phyloP scores from a whole-genome alignment of 2,113 vertebrate genomes.

The Cathartes aura region DNA sequence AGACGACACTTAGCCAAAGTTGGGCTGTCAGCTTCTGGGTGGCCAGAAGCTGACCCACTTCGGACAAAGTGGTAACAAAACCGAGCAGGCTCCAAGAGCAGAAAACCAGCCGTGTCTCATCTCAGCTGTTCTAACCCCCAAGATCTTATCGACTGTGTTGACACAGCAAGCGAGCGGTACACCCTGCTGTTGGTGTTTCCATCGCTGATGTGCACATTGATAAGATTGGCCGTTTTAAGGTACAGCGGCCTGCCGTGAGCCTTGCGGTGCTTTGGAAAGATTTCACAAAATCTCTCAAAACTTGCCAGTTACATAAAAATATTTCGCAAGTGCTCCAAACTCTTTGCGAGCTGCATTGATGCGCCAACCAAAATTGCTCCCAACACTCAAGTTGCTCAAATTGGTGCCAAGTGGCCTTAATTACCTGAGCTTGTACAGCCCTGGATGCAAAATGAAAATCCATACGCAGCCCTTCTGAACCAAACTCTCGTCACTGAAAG shows the following conservation, averaged over 20 bases:
- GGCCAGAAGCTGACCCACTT: neutral
- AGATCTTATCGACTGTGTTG: fast-evolving
- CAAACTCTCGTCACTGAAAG: neutral
- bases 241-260: neutral
- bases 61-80: fast-evolving
- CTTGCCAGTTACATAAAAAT: neutral
- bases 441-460: neutral
- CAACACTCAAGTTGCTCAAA: neutral
- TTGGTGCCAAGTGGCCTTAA: neutral
- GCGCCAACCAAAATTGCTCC: neutral
- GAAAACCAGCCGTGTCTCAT: neutral
- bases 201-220: fast-evolving
- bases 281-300: neutral
- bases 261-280: neutral
- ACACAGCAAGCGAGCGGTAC: neutral
- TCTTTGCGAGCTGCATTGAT: neutral
- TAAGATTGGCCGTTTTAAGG: fast-evolving
- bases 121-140: neutral
- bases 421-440: neutral
- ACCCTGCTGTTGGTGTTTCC: fast-evolving
- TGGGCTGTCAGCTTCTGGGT: neutral
- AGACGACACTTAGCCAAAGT: fast-evolving
- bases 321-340: neutral
- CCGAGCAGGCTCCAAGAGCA: neutral
- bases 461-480: neutral